A percentile compares a stretch with the other conserved stretches of the same genome.
Evolutionary conservation across 2,888 invertebrate genomes (phyloP).

Genomic region (Torymus aiolomorphi): DNA sequence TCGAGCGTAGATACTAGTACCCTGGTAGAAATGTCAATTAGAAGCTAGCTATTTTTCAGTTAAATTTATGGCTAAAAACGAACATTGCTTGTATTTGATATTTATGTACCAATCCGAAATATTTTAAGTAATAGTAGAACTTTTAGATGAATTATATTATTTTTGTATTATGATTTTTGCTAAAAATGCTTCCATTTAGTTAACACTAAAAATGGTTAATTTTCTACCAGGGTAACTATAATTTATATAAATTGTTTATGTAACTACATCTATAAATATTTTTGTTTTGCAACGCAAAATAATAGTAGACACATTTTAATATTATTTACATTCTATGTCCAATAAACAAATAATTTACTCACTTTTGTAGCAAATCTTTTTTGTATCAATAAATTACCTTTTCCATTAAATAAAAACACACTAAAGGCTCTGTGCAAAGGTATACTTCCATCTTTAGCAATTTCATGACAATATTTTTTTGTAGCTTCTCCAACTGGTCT

Average conservation of each 20-base stretch:
- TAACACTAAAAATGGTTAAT: too few species aligned
- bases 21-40: too few species aligned
- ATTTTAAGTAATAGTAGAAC: too few species aligned
- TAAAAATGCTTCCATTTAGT: too few species aligned
- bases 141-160: too few species aligned
- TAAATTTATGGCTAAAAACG: too few species aligned
- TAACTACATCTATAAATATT: constrained; percentile 1
- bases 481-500: constrained; percentile 87
- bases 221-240: too few species aligned
- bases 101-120: too few species aligned
- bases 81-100: too few species aligned
- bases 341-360: constrained; percentile 63
- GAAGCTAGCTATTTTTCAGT: too few species aligned
- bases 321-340: neutral
- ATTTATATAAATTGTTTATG: constrained; percentile 9
- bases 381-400: constrained; percentile 92
- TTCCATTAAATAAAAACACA: constrained; percentile 94
- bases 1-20: too few species aligned
- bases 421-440: constrained; percentile 97
- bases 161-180: too few species aligned
- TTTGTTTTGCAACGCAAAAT: neutral
- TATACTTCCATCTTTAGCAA: constrained; percentile 81
- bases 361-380: constrained; percentile 92
- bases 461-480: constrained; percentile 92
- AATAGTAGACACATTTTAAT: constrained; percentile 56